These are phyloP conservation scores for Tenebrosternarchus preto DNA, from an alignment of 2,113 vertebrate genomes.

Conservation along the genomic window DNA sequence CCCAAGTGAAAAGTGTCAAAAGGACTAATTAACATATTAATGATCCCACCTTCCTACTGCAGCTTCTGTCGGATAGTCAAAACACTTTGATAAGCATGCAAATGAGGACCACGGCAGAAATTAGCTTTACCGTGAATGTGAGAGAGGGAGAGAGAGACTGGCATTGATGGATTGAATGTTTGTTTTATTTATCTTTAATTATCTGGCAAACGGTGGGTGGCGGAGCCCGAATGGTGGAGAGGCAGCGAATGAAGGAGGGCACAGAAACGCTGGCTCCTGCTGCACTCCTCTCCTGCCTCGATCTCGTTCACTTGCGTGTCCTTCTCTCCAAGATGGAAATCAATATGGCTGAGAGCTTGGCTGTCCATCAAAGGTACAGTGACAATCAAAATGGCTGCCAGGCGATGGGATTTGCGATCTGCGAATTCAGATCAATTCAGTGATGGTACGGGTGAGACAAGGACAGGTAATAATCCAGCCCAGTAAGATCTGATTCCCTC, in stretches of 20 bases:
- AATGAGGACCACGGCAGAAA: slow-evolving; percentile 78
- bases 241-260: slow-evolving; percentile 31
- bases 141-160: slow-evolving; percentile 47
- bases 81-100: slow-evolving; percentile 84
- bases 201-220: slow-evolving; percentile 59
- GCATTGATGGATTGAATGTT: slow-evolving; percentile 67
- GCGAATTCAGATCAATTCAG: slow-evolving; percentile 45
- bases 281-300: slow-evolving; percentile 28
- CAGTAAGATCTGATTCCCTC: slow-evolving; percentile 56
- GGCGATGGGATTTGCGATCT: slow-evolving; percentile 35
- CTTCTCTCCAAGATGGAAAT: slow-evolving; percentile 48
- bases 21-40: slow-evolving; percentile 83
- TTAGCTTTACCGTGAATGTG: slow-evolving; percentile 66
- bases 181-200: slow-evolving; percentile 73
- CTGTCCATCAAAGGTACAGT: slow-evolving; percentile 51
- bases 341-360: slow-evolving; percentile 44
- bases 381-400: slow-evolving; percentile 45
- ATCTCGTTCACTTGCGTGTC: slow-evolving; percentile 19
- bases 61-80: slow-evolving; percentile 78
- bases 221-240: slow-evolving; percentile 31
- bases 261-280: slow-evolving; percentile 40
- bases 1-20: slow-evolving; percentile 58
- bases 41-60: slow-evolving; percentile 77
- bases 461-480: slow-evolving; percentile 66
- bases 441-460: slow-evolving; percentile 63